Evolutionary conservation across 1,140 invertebrate genomes (phyloP).

Genomic region (Charaxes varanes): DNA sequence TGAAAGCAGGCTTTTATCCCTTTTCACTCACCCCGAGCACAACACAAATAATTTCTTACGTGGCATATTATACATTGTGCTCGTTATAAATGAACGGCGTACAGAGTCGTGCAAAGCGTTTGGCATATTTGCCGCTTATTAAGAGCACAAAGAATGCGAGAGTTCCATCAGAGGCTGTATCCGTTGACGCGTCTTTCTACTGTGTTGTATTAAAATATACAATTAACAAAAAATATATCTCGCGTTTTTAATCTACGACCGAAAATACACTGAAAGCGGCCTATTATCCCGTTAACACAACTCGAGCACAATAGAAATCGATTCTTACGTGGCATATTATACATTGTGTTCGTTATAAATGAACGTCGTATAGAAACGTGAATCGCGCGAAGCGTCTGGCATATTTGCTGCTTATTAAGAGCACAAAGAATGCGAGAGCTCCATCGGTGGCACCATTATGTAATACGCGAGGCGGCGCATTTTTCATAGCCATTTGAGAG

Average conservation of each 20-base stretch:
- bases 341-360: not conserved
- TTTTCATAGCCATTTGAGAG: slow-evolving; percentile 20
- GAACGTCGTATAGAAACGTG: not conserved
- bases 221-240: no score
- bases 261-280: no score
- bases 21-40: no score
- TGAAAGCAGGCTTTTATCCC: no score
- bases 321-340: no score
- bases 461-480: slow-evolving; percentile 21
- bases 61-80: no score
- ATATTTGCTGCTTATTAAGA: slow-evolving; percentile 15
- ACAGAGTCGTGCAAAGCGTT: slow-evolving; percentile 2
- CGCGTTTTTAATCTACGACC: no score
- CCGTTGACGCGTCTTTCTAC: no score
- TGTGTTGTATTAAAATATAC: no score
- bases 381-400: slow-evolving; percentile 12
- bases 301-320: no score
- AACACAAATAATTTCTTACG: no score
- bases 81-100: not conserved
- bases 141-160: slow-evolving; percentile 21
- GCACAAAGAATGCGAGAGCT: slow-evolving; percentile 22
- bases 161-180: slow-evolving; percentile 16
- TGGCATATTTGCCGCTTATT: slow-evolving; percentile 18
- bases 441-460: slow-evolving; percentile 17
- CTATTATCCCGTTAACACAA: no score